Percentiles rank a stretch among this genome's conserved stretches.
Evolutionary conservation across 1,140 invertebrate species (phyloP).

Genomic region (Caenorhabditis remanei): DNA sequence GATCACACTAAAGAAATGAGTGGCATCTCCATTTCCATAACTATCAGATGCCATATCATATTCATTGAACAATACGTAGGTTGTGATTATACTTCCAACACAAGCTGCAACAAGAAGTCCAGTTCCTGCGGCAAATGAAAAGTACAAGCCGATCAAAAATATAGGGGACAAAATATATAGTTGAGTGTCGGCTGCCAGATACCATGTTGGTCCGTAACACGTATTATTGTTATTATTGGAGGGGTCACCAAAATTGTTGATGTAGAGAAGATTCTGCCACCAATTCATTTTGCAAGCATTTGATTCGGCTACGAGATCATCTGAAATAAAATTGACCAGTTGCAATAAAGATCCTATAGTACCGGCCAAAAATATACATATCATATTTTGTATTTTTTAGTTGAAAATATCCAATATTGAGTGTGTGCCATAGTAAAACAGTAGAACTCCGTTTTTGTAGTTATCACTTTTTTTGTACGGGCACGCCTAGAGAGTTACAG

Average conservation of each 20-base stretch:
- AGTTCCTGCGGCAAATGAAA: constrained; percentile 24
- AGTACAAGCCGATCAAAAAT: constrained; percentile 45
- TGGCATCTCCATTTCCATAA: constrained; percentile 5
- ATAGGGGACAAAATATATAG: constrained; percentile 74
- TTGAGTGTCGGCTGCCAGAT: constrained; percentile 80
- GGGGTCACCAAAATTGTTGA: constrained; percentile 55
- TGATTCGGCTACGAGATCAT: not conserved
- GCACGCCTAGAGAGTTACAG: too few relatives aligned
- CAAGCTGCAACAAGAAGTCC: not conserved
- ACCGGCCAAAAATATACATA: not conserved
- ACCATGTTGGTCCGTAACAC: constrained; percentile 77
- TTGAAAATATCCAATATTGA: not conserved
- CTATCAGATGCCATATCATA: constrained; percentile 8
- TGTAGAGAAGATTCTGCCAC: constrained; percentile 63
- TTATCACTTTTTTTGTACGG: too few relatives aligned
- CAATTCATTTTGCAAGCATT: constrained; percentile 49
- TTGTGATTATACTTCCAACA: constrained; percentile 38
- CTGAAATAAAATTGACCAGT: too few relatives aligned
- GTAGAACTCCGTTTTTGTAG: too few relatives aligned
- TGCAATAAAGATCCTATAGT: too few relatives aligned
- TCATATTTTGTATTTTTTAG: constrained; percentile 68
- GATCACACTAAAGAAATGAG: not conserved
- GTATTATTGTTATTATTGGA: not conserved
- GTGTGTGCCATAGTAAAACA: too few relatives aligned
- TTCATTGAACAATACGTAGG: not conserved